Evolutionary conservation across 1,140 invertebrate species (phyloP), one percentile per base, ranked within the genome.

Genomic region (Leptinotarsa undecemlineata): DNA sequence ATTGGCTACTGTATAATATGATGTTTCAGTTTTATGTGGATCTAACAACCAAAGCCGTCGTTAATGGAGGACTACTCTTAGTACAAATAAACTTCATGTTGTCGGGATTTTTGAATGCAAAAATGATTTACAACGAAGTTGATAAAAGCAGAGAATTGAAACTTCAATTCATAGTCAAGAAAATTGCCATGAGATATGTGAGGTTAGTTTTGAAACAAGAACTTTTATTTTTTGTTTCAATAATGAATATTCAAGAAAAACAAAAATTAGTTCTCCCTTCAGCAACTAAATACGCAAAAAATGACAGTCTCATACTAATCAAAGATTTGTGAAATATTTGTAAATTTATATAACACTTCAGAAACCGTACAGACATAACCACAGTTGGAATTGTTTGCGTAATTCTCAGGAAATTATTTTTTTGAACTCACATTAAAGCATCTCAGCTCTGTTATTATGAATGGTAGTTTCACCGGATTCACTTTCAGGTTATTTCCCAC

Each of bases 21-120:
- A 33, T 33, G 6, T 57, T 57, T n/a, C 51, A 57, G 51, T 57
- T 57, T 57, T 57, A 57, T 57, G 51, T 57, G 51, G n/a, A 57
- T 57, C n/a, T 57, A 5, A n/a, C 14, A 57, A 57, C 51, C 51
- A 57, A n/a, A n/a, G 15, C 51, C 51, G n/a, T 57, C 0, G 51
- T 57, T 4, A n/a, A 57, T n/a, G 51, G 51, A 4, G n/a, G 14
- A n/a, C 51, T 57, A 0, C 3, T 57, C n/a, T 17, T 57, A 2
- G n/a, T 57, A 4, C 51, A 57, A 57, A 57, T 19, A 5, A 57
- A 57, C 51, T 57, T 57, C 17, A 57, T 57, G 51, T 17, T 57
- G 15, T 57, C 51, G 4, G 51, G 51, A 57, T 57, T 15, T 13
- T 14, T 57, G 51, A 57, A n/a, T 57, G 51, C 51, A n/a, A 57